phyloP scores from a whole-genome alignment of 2,888 invertebrate genomes.

The Myopa tessellatipennis region DNA sequence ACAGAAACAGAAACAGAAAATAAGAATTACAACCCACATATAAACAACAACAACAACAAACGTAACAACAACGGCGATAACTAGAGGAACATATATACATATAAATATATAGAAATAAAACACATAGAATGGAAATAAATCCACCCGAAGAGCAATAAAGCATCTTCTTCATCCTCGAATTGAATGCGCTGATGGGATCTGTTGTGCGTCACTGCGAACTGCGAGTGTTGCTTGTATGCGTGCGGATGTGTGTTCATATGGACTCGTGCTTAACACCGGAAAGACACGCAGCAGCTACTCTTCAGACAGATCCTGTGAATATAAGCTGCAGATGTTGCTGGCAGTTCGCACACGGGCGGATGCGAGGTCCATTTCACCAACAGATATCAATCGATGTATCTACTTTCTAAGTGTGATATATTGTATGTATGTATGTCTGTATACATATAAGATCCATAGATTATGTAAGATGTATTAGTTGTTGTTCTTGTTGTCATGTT shows the following conservation, averaged over 20 bases:
- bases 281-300: neutral
- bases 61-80: slow-evolving; percentile 52
- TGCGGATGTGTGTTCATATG: slow-evolving; percentile 19
- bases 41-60: slow-evolving; percentile 40
- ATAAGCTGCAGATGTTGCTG: no score
- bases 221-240: slow-evolving; percentile 24
- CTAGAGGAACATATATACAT: slow-evolving; percentile 50
- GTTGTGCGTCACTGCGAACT: slow-evolving; percentile 4
- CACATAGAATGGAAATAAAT: slow-evolving; percentile 66
- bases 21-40: slow-evolving; percentile 41
- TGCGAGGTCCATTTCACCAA: slow-evolving; percentile 46
- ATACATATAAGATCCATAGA: slow-evolving; percentile 58
- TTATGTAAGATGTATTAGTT: slow-evolving; percentile 67
- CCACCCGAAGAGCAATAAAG: slow-evolving; percentile 68
- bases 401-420: slow-evolving; percentile 68
- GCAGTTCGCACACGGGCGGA: neutral
- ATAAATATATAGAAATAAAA: slow-evolving; percentile 55
- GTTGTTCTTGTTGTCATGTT: slow-evolving; percentile 51
- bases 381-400: slow-evolving; percentile 31
- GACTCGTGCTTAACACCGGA: neutral
- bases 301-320: no score
- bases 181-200: slow-evolving; percentile 58
- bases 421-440: slow-evolving; percentile 45
- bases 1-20: slow-evolving; percentile 19
- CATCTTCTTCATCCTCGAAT: slow-evolving; percentile 65